Conservation (phyloP, 2,888 invertebrate species). For the Lissonota sp. region DNA sequence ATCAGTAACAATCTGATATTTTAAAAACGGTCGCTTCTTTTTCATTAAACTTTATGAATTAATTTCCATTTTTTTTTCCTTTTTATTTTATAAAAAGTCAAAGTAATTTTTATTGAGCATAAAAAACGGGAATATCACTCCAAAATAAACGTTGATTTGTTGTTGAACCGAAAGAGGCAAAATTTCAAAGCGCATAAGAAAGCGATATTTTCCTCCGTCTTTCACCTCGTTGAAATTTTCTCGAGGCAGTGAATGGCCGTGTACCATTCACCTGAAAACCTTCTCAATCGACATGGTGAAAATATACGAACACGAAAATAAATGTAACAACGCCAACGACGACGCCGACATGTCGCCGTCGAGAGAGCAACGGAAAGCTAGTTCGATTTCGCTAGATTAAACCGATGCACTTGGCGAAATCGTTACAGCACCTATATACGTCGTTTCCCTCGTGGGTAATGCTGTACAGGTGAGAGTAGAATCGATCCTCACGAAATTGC, state of each 20-base stretch:
- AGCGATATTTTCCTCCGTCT: background rate
- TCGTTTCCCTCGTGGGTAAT: slow-evolving; percentile 24
- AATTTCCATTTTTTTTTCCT: slow-evolving; percentile 14
- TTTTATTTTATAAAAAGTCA: slow-evolving; percentile 29
- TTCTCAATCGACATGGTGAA: background rate
- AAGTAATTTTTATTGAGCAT: slow-evolving; percentile 1
- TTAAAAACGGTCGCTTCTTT: too few species aligned
- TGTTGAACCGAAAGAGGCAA: background rate
- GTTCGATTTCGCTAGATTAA: slow-evolving; percentile 62
- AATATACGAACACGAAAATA: background rate
- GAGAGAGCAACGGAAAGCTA: slow-evolving; percentile 38
- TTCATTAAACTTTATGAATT: too few species aligned
- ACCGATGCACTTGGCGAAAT: slow-evolving; percentile 55
- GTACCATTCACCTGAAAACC: slow-evolving; percentile 15
- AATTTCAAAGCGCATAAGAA: slow-evolving; percentile 28
- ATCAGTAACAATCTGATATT: too few species aligned
- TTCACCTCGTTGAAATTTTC: slow-evolving; percentile 31
- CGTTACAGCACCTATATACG: slow-evolving; percentile 36
- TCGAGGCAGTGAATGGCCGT: slow-evolving; percentile 36
- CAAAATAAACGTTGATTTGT: slow-evolving; percentile 34
- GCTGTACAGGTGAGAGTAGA: slow-evolving; percentile 58
- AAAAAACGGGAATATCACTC: slow-evolving; percentile 18
- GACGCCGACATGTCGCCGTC: background rate
- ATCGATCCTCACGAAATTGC: slow-evolving; percentile 60
- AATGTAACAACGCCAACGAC: background rate